phyloP scores from a whole-genome alignment of 2,888 invertebrate genomes.

The Drosophila mettleri region DNA sequence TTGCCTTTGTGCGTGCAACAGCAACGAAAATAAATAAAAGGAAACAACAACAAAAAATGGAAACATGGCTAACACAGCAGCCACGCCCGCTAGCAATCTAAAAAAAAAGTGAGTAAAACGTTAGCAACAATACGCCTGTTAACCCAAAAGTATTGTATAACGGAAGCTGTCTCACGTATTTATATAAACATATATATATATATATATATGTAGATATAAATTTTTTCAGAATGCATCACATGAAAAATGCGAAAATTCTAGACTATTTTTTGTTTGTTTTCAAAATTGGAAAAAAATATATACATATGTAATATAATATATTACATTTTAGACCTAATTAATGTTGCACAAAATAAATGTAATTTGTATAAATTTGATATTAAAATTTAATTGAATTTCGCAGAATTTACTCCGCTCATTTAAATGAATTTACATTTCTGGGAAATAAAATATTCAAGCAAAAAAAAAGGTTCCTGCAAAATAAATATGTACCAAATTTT shows the following conservation, averaged over 20 bases:
- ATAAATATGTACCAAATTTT: no score
- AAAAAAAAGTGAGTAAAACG: constrained; percentile 15
- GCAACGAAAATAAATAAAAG: constrained; percentile 31
- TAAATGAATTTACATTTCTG: no score
- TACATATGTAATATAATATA: not conserved
- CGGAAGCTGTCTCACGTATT: constrained; percentile 26
- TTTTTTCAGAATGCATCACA: constrained; percentile 6
- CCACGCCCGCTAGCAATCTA: constrained; percentile 43
- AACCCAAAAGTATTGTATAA: constrained; percentile 37
- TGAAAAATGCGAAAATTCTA: not conserved
- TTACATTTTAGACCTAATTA: not conserved
- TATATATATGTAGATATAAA: not conserved
- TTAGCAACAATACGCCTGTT: constrained; percentile 39
- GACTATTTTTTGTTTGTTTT: not conserved
- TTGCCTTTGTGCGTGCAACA: constrained; percentile 46
- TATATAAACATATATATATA: not conserved
- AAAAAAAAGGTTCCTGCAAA: no score
- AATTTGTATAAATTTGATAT: no score
- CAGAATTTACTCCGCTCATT: no score
- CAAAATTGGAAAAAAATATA: not conserved
- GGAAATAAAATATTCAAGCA: no score
- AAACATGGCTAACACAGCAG: constrained; percentile 41
- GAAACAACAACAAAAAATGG: constrained; percentile 32
- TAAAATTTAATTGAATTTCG: no score
- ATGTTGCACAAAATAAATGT: not conserved